Evolutionary conservation across 1,140 invertebrate genomes (phyloP), one percentile per base, ranked within the genome.

Genomic region (Anoplolepis gracilipes): DNA sequence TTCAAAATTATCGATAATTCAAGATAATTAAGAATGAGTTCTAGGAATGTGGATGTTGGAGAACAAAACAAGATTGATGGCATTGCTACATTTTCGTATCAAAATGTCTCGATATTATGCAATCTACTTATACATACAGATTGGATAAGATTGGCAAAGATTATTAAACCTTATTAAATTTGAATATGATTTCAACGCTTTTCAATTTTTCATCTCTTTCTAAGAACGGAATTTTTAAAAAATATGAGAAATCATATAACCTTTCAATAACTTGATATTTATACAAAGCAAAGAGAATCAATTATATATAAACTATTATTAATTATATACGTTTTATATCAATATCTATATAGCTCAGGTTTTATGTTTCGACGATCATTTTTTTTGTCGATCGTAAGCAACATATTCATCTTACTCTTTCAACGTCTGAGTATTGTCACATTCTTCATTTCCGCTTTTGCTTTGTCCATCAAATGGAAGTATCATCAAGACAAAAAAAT

Each of bases 301-400:
- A 28, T 75, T 39, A 64, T 77, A 46, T 46, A 46, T 53, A 19
- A 53, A 25, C n/a, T 19, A n/a, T 2, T 42, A 75, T 77, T 57
- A 6, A 30, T 61, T 79, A 70, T 33, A 30, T 30, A 61, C 19
- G 22, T n/a, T 62, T 46, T 64, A 22, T 25, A 33, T 72, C n/a
- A 79, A 69, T n/a, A 67, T 67, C 19, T 57, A 11, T 13, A 16
- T 30, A 94, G 96, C 53, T 96, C 96, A 0, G 95, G 95, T 85
- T 97, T 97, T 91, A 95, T 97, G 16, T 97, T 97, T 88, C 95
- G 96, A 42, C 95, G 96, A 92, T 96, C 97, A 7, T 96, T 97
- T 87, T 90, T 97, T n/a, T n/a, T n/a, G n/a, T 97, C 96, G 0
- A 96, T 96, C 85, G 95, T 97, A 30, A 96, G 95, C 69, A 97